These are phyloP conservation scores for Protaetia brevitarsis DNA, from an alignment of 1,140 invertebrate genomes.

Conservation along the genomic window DNA sequence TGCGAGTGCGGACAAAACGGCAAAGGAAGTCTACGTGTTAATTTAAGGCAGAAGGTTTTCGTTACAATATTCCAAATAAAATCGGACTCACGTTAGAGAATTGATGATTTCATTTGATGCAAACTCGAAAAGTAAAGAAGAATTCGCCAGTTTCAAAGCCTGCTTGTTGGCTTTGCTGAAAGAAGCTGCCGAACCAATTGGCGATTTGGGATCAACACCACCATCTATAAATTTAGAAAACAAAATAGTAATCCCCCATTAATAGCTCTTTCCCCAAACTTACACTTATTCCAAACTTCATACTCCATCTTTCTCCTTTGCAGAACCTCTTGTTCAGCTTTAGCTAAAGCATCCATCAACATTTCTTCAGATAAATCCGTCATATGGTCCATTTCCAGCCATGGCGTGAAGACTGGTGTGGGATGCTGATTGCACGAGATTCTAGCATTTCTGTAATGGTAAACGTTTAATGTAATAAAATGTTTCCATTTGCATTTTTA, in stretches of 20 bases:
- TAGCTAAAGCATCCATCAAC: constrained; percentile 64
- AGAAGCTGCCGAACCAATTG: constrained; percentile 80
- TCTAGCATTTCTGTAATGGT: constrained; percentile 64
- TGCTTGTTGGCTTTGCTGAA: constrained; percentile 84
- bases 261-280: constrained; percentile 36
- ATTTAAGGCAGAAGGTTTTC: too few species aligned
- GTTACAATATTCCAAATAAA: background rate
- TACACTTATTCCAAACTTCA: constrained; percentile 67
- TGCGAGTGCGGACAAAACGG: too few species aligned
- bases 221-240: constrained; percentile 54
- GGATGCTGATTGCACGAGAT: constrained; percentile 73
- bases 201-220: constrained; percentile 78
- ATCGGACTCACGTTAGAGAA: constrained; percentile 54
- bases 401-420: constrained; percentile 61
- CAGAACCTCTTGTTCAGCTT: constrained; percentile 70
- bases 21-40: too few species aligned
- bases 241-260: background rate
- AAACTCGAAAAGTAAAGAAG: constrained; percentile 82
- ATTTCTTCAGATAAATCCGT: constrained; percentile 54
- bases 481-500: background rate
- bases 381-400: constrained; percentile 58
- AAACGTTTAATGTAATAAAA: background rate
- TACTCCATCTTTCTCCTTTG: constrained; percentile 72
- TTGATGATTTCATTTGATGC: constrained; percentile 82
- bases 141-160: constrained; percentile 77